Percentiles rank a stretch among this genome's conserved stretches.
These are phyloP conservation scores for Menidia beryllina DNA, from an alignment of 2,113 vertebrate species.

Conservation along the genomic window DNA sequence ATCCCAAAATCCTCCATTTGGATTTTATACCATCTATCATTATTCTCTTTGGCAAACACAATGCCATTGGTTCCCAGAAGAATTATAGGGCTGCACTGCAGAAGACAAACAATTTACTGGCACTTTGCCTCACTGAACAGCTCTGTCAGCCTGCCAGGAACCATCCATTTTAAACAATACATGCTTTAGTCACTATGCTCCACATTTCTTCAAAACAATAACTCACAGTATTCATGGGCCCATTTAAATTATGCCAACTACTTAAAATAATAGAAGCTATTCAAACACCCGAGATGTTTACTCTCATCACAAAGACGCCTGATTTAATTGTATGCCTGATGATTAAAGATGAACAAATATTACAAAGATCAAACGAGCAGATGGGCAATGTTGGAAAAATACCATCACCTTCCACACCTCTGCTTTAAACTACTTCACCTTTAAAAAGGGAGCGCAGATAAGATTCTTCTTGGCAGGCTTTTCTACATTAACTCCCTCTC, in stretches of 20 bases:
- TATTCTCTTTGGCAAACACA: conserved; percentile 88
- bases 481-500: conserved; percentile 74
- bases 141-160: conserved; percentile 84
- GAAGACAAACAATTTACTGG: conserved; percentile 90
- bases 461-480: conserved; percentile 72
- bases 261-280: conserved; percentile 62
- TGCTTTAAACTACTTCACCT: conserved; percentile 43
- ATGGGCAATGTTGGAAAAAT: conserved; percentile 23
- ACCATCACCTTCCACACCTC: conserved; percentile 38
- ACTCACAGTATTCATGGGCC: conserved; percentile 60
- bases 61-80: conserved; percentile 86
- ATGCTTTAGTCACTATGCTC: conserved; percentile 76
- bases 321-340: conserved; percentile 33
- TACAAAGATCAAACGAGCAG: conserved; percentile 29
- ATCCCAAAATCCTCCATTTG: conserved; percentile 82
- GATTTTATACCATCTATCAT: conserved; percentile 87
- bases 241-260: conserved; percentile 62
- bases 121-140: conserved; percentile 89
- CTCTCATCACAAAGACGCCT: conserved; percentile 31
- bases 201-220: conserved; percentile 78
- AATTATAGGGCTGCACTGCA: conserved; percentile 86
- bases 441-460: conserved; percentile 56
- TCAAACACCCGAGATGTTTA: conserved; percentile 37
- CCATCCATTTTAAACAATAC: conserved; percentile 85
- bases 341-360: conserved; percentile 43